Conservation (phyloP, 2,888 invertebrate genomes). For the Diadegma fenestrale region DNA sequence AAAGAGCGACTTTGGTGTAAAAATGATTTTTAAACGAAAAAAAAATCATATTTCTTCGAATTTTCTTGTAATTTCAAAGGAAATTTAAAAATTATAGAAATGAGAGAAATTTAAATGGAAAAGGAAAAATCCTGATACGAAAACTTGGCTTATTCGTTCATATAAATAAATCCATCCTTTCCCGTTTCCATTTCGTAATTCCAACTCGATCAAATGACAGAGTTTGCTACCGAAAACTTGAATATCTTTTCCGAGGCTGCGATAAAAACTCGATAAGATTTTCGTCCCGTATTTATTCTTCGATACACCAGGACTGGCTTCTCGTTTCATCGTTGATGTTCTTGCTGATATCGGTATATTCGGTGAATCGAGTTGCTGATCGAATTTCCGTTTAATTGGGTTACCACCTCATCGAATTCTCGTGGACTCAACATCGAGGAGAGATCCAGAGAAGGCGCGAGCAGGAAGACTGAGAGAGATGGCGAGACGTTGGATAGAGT, state of each 20-base stretch:
- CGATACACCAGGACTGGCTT: slow-evolving; percentile 30
- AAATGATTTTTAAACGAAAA: background rate
- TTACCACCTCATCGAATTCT: slow-evolving; percentile 54
- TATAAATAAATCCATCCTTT: slow-evolving; percentile 1
- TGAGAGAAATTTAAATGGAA: background rate
- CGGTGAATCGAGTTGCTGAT: slow-evolving; percentile 63
- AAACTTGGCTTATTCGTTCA: background rate
- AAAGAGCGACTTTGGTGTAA: background rate
- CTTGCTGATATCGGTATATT: slow-evolving; percentile 48
- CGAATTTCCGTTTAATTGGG: slow-evolving; percentile 65
- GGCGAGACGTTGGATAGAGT: slow-evolving; percentile 42
- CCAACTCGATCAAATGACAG: slow-evolving; percentile 22
- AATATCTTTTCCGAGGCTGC: slow-evolving; percentile 17
- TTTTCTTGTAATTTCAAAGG: background rate
- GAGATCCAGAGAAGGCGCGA: slow-evolving; percentile 1
- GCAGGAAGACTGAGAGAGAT: slow-evolving; percentile 21
- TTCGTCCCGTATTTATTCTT: background rate
- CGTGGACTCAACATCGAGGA: slow-evolving; percentile 17
- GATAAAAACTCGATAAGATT: slow-evolving; percentile 38
- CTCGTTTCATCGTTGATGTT: slow-evolving; percentile 45
- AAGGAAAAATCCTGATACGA: background rate
- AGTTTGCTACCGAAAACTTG: slow-evolving; percentile 9
- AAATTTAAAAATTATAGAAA: too few species aligned
- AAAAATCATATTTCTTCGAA: background rate
- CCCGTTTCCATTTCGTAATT: slow-evolving; percentile 35